Conservation (phyloP, 2,888 invertebrate genomes). For the Hofmannophila pseudospretella region DNA sequence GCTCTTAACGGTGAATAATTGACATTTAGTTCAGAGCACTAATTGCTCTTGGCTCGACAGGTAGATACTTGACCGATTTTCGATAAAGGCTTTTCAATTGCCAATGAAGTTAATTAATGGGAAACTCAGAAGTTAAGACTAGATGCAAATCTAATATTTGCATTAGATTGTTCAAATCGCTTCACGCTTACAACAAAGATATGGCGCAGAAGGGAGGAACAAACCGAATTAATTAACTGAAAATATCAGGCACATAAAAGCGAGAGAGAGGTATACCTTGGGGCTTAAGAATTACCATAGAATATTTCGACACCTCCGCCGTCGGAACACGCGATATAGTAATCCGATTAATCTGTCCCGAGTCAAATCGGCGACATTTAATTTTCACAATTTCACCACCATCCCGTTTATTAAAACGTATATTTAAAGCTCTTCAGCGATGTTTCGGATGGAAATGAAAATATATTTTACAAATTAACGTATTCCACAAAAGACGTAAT, state of each 20-base stretch:
- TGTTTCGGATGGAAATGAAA: neutral
- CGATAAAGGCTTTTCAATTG: neutral
- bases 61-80: conserved; percentile 1
- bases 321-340: conserved; percentile 9
- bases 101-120: neutral
- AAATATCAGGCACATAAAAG: conserved; percentile 15
- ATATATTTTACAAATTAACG: no score
- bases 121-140: neutral
- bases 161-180: conserved; percentile 2
- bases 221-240: conserved; percentile 5
- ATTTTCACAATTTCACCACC: conserved; percentile 6
- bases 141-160: conserved; percentile 5
- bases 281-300: conserved; percentile 12
- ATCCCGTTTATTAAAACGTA: conserved; percentile 1
- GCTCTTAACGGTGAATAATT: neutral
- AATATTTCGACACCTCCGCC: conserved; percentile 9
- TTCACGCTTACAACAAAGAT: neutral
- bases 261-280: neutral
- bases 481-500: neutral
- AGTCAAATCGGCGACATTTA: conserved; percentile 11
- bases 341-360: conserved; percentile 17
- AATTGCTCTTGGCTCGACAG: conserved; percentile 1
- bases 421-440: neutral
- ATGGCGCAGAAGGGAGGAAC: neutral
- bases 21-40: neutral